A percentile compares a stretch with the other conserved stretches of the same genome.
Conservation (phyloP, 2,113 vertebrate species). For the Oreochromis tanganicae region DNA sequence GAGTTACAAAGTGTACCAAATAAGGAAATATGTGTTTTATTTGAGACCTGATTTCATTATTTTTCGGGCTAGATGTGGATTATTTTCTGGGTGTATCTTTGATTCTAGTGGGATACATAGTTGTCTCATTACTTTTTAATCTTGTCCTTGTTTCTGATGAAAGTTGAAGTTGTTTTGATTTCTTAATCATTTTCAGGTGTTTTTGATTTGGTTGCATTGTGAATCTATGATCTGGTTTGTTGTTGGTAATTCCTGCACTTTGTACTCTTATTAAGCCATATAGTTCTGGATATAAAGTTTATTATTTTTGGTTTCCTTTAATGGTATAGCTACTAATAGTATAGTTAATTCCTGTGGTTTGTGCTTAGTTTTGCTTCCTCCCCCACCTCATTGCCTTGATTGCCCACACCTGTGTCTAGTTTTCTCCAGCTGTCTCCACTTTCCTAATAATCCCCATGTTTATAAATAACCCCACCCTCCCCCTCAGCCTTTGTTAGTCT, state of each 20-base stretch:
- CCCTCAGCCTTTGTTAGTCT: accelerated
- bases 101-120: not conserved
- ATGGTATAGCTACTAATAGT: not conserved
- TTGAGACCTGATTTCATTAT: not conserved
- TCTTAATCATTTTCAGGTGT: not conserved
- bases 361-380: not conserved
- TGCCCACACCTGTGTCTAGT: not conserved
- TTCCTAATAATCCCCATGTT: not conserved
- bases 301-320: not conserved
- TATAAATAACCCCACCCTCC: not conserved
- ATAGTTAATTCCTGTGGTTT: not conserved
- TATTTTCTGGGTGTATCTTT: not conserved
- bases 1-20: not conserved
- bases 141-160: not conserved
- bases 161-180: not conserved
- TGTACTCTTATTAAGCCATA: not conserved
- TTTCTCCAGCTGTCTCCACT: not conserved
- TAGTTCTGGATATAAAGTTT: not conserved
- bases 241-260: not conserved
- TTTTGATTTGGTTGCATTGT: not conserved
- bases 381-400: not conserved
- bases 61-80: not conserved
- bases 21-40: not conserved
- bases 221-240: not conserved
- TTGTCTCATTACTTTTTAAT: not conserved